Base-by-base conservation (phyloP, 2,113 vertebrate genomes). In the Myiozetetes cayanensis region DNA sequence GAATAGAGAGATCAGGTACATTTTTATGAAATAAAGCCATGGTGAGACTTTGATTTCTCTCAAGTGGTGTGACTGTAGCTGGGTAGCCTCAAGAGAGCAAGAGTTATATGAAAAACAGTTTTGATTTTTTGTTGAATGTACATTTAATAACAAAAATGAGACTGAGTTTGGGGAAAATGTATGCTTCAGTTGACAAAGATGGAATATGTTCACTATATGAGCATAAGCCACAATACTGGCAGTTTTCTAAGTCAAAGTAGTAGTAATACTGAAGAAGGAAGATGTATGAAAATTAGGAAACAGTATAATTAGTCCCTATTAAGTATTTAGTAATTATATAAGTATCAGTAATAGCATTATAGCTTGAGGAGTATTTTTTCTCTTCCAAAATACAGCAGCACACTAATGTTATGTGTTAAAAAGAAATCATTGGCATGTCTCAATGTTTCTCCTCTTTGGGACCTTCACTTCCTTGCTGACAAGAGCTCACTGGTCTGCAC, bases 21-120 rank as follows among this genome's bases (percentile, higher is more conserved):
- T 47, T 37, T 39, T n/a, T 37, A 46, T 59, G 39, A 75, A 86
- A 20, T 13, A 62, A 59, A 77, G 9, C 18, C 24, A 35, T 18
- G 21, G 5, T 43, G 37, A 73, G 41, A 53, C 31, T 61, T 61
- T 61, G 13, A 21, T 87, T 82, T 58, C 35, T 85, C 31, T 83
- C 25, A 33, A 2, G 30, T 30, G 14, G 4, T 10, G 0, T 20
- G 33, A 15, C 71, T 17, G 9, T 11, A 4, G 12, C 14, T 37
- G 20, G 30, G 9, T 74, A 62, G 30, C 5, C 50, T 59, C 50
- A 62, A 70, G 41, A 85, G 41, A n/a, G 41, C 10, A 41, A 73
- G 44, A 79, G 16, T 62, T 92, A 18, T 3, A 10, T 52, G 47
- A 74, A 84, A 86, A 79, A 5, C 9, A 23, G 7, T 50, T 77